Evolutionary conservation across 2,888 invertebrate species (phyloP).

Genomic region (Ctena decussata): DNA sequence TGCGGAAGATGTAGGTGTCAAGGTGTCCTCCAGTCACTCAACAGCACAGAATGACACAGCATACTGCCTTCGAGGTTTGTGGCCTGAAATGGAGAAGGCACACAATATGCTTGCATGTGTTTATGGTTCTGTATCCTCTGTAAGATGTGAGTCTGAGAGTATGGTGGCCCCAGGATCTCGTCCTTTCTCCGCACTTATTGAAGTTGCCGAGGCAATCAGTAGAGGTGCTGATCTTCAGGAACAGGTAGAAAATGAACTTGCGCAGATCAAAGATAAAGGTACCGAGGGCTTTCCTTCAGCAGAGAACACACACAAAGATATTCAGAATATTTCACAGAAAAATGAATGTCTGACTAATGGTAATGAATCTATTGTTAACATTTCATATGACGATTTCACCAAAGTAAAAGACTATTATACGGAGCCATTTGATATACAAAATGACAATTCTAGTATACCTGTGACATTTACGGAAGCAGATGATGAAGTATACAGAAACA

Average conservation of each 20-base stretch:
- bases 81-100: constrained; percentile 68
- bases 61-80: constrained; percentile 64
- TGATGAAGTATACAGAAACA: too few species aligned
- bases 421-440: too few species aligned
- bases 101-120: constrained; percentile 66
- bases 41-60: background rate
- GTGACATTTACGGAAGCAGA: too few species aligned
- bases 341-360: too few species aligned
- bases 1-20: constrained; percentile 69
- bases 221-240: constrained; percentile 37
- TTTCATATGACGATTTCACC: too few species aligned
- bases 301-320: too few species aligned
- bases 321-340: too few species aligned
- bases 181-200: constrained; percentile 54
- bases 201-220: constrained; percentile 65
- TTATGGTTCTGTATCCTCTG: constrained; percentile 52
- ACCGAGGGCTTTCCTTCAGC: too few species aligned
- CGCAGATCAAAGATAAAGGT: background rate
- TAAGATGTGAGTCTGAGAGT: constrained; percentile 26
- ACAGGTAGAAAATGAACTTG: background rate
- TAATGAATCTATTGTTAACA: too few species aligned
- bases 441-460: too few species aligned
- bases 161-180: constrained; percentile 18
- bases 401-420: too few species aligned
- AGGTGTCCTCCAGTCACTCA: constrained; percentile 27